Evolutionary conservation across 2,888 invertebrate genomes (phyloP), one percentile per base, ranked within the genome.

Genomic region (Drosophila cognata): DNA sequence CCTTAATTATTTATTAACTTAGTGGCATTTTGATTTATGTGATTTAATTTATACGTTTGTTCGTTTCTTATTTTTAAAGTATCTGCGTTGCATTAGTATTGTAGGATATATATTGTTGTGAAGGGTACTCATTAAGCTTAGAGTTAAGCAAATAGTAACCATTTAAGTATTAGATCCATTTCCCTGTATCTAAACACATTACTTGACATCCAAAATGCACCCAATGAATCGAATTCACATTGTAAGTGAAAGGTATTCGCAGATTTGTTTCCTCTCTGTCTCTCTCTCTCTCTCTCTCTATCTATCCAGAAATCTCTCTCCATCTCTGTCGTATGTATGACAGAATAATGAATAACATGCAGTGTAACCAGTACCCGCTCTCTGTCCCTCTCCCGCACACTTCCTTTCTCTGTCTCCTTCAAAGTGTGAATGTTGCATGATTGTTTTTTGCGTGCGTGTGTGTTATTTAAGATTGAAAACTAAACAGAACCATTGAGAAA

Each of bases 401-500:
- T 57, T 29, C 7, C 10, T 29, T n/a, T 36, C 25, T 16, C 55
- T 48, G 2, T 10, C 28, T 4, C 21, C 2, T 21, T n/a, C 18
- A 8, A 29, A 13, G 21, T 31, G 46, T 41, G 31, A 38, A 31
- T 53, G 29, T 10, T 28, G 35, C 13, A 52, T 38, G 52, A 29
- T 21, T 36, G 28, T 61, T 13, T 33, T 58, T 18, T 60, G 56
- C 46, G 67, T 43, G 67, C 55, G 29, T 8, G 52, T 56, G 62
- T 50, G 21, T 71, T 52, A 33, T 21, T 53, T 71, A 61, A 58
- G 41, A 31, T 55, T 33, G 6, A 38, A 13, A 28, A 56, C 18
- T 48, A 74, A 59, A 64, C 63, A 61, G 73, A 72, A 74, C 71
- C 72, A 63, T 71, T 71, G 67, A 70, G 69, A 78, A 78, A 80